phyloP scores from a whole-genome alignment of 2,888 invertebrate species.

The Oscheius sp. region DNA sequence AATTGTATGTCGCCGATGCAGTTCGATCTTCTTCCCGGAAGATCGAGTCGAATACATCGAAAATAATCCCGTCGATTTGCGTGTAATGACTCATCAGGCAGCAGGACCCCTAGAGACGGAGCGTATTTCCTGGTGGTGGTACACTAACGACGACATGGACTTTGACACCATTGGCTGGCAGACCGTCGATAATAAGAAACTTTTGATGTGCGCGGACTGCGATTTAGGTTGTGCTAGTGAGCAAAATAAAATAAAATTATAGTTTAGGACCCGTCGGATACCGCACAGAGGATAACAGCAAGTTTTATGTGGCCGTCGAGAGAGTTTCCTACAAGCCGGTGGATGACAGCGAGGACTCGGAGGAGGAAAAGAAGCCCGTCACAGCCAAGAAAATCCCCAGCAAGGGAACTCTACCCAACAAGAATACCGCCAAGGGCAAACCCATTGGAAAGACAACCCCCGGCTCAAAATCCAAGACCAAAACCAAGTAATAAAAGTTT shows the following conservation, averaged over 20 bases:
- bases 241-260: too few species aligned
- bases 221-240: too few species aligned
- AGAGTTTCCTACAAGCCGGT: slow-evolving; percentile 51
- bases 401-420: not conserved
- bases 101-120: slow-evolving; percentile 41
- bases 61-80: slow-evolving; percentile 46
- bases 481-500: not conserved
- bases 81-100: slow-evolving; percentile 49
- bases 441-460: not conserved
- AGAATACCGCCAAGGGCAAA: not conserved
- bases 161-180: slow-evolving; percentile 68
- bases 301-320: slow-evolving; percentile 64
- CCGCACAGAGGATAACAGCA: slow-evolving; percentile 56
- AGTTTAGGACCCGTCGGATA: slow-evolving; percentile 67
- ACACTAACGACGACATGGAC: slow-evolving; percentile 61
- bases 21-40: slow-evolving; percentile 61
- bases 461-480: not conserved
- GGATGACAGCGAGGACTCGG: slow-evolving; percentile 6
- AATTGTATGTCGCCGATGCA: slow-evolving; percentile 64
- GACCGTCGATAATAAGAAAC: slow-evolving; percentile 62
- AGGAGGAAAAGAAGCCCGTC: slow-evolving; percentile 15
- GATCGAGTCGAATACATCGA: slow-evolving; percentile 59
- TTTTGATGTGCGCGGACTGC: slow-evolving; percentile 64
- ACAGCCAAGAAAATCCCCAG: not conserved
- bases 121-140: slow-evolving; percentile 62